Base-by-base conservation (phyloP, 2,888 invertebrate species). In the Argyresthia goedartella region DNA sequence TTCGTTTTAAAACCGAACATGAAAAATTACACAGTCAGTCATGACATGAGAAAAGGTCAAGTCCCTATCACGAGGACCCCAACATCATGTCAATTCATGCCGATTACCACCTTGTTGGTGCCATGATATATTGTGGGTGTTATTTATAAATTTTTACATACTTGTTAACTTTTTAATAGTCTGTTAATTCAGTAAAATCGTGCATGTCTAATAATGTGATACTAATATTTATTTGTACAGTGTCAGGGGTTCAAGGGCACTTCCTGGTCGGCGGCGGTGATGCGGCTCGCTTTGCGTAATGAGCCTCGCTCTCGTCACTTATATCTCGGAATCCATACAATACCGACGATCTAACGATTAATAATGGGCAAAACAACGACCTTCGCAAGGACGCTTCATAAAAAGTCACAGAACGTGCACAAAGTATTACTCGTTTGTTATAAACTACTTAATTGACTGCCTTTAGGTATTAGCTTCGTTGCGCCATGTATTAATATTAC, bases 171-270 rank as follows among this genome's bases (percentile, higher is more conserved):
- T 44, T 51, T 34, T 52, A 52, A 52, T 47, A 52, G 52, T 48
- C 36, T 39, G 47, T 51, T 58, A 59, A 59, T 59, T 57, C 58
- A 56, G 55, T 15, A 47, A 70, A 76, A 63, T 79, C 80, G 80
- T 81, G 81, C 79, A 73, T 71, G 63, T 66, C 76, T 71, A 78
- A 81, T 70, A 71, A 72, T 72, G 65, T 67, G 72, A 74, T 73
- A 76, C 70, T 69, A 73, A 73, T 78, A 71, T 77, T 74, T 75
- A 69, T 80, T 73, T 76, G 71, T 72, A 71, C 66, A 68, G 76
- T 75, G 77, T 76, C 73, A 73, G 69, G 66, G 71, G 75, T 66
- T 76, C 80, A 82, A 82, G 81, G 81, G 79, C 77, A 81, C 71
- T 85, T 85, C 84, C 84, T 81, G 64, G 67, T 75, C 44, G 45